phyloP scores from a whole-genome alignment of 2,888 invertebrate species.

The Creontiades dilutus region DNA sequence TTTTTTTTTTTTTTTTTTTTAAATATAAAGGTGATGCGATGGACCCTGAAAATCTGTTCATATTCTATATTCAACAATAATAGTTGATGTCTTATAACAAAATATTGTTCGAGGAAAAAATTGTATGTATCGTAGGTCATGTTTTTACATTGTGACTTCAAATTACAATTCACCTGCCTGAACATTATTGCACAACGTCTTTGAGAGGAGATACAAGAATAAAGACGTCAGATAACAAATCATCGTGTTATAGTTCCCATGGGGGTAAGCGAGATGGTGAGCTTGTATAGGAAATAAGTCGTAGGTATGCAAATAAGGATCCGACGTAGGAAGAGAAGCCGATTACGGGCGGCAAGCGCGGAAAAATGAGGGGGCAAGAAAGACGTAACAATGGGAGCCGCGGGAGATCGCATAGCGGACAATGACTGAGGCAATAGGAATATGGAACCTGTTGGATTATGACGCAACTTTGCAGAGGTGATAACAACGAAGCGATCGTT shows the following conservation, averaged over 20 bases:
- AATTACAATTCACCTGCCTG: too few species aligned
- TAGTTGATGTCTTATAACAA: too few species aligned
- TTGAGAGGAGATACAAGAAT: too few species aligned
- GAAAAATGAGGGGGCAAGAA: not conserved
- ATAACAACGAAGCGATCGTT: not conserved
- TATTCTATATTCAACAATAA: too few species aligned
- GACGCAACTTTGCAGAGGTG: not conserved
- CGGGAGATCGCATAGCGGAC: not conserved
- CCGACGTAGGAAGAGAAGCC: constrained; percentile 16
- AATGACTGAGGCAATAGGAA: constrained; percentile 29
- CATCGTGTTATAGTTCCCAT: constrained; percentile 13
- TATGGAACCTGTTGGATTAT: constrained; percentile 1
- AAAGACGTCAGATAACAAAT: not conserved
- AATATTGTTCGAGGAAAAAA: too few species aligned
- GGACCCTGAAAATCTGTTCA: too few species aligned
- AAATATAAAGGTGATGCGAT: too few species aligned
- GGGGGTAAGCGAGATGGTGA: not conserved
- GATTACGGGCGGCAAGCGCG: constrained; percentile 40
- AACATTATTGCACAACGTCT: too few species aligned
- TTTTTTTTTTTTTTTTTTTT: too few species aligned
- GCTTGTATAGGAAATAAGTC: not conserved
- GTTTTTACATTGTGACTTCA: too few species aligned
- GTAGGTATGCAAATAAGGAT: constrained; percentile 19
- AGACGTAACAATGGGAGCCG: constrained; percentile 32
- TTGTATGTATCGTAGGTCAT: too few species aligned